phyloP scores from a whole-genome alignment of 2,797 vertebrate genomes.

The Tokudaia tokunoshimensis region DNA sequence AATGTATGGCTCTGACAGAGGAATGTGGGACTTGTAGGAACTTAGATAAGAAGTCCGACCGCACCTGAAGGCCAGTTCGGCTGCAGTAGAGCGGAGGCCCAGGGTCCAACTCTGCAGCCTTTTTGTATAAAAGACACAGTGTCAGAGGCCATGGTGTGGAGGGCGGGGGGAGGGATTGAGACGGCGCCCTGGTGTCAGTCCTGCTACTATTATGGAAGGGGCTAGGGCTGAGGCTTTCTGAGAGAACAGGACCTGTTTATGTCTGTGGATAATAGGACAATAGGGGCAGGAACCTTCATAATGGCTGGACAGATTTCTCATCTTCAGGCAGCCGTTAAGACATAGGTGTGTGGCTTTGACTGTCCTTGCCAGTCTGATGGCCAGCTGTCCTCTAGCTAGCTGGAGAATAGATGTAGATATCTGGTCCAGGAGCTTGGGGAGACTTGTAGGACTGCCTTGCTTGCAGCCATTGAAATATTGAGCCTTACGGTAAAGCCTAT shows the following conservation, averaged over 20 bases:
- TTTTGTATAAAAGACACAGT: not conserved
- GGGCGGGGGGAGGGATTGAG: not conserved
- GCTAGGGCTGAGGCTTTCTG: not conserved
- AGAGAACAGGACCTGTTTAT: not conserved
- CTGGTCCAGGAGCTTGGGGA: not conserved
- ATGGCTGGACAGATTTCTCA: not conserved
- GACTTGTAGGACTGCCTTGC: not conserved
- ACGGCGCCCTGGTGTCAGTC: not conserved
- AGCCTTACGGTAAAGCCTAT: not conserved
- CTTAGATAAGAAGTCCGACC: not conserved
- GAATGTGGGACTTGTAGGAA: not conserved
- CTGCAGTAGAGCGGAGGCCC: not conserved
- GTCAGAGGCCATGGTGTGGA: not conserved
- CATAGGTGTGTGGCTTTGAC: not conserved
- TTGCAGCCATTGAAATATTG: not conserved
- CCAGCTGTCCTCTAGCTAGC: not conserved
- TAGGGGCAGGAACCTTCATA: not conserved
- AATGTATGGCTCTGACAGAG: not conserved
- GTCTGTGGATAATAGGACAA: not conserved
- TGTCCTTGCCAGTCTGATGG: not conserved
- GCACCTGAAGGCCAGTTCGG: not conserved
- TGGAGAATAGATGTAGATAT: not conserved
- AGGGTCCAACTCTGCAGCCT: not conserved
- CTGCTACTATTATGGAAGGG: not conserved
- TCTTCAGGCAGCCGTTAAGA: not conserved